Evolutionary conservation across 2,113 vertebrate genomes (phyloP).

Genomic region (Chaetura pelagica): DNA sequence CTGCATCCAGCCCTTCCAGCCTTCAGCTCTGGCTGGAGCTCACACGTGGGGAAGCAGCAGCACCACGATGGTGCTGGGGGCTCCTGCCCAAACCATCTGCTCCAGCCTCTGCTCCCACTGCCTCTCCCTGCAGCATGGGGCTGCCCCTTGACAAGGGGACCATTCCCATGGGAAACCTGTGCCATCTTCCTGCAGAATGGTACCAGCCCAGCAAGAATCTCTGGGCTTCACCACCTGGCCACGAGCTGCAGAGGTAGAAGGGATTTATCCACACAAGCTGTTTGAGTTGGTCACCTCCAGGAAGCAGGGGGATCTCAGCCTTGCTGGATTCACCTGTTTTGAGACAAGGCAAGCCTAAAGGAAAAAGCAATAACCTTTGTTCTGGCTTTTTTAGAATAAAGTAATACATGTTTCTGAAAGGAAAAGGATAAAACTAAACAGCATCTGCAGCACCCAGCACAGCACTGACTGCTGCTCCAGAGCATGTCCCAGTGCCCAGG

Average conservation of each 20-base stretch:
- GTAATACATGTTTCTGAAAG: not conserved
- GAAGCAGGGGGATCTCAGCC: not conserved
- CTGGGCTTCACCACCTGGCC: not conserved
- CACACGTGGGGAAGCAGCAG: not conserved
- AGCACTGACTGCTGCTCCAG: no score
- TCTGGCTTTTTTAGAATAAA: not conserved
- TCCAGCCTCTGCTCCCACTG: not conserved
- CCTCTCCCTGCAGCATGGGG: not conserved
- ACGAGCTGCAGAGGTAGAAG: not conserved
- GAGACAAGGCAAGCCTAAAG: not conserved
- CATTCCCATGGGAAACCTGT: not conserved
- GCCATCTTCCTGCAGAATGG: not conserved
- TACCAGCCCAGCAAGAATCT: not conserved
- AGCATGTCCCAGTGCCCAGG: no score
- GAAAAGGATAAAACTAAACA: not conserved
- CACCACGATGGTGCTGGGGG: accelerated
- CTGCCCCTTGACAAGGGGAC: not conserved
- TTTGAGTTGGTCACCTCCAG: not conserved
- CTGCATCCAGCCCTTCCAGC: not conserved
- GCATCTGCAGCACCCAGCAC: not conserved
- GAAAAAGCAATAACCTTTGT: not conserved
- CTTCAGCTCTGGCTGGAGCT: not conserved
- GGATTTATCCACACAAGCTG: not conserved
- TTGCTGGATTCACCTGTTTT: not conserved
- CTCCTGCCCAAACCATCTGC: not conserved